Conservation (phyloP, 2,797 vertebrate species). For the Buceros bicornis region DNA sequence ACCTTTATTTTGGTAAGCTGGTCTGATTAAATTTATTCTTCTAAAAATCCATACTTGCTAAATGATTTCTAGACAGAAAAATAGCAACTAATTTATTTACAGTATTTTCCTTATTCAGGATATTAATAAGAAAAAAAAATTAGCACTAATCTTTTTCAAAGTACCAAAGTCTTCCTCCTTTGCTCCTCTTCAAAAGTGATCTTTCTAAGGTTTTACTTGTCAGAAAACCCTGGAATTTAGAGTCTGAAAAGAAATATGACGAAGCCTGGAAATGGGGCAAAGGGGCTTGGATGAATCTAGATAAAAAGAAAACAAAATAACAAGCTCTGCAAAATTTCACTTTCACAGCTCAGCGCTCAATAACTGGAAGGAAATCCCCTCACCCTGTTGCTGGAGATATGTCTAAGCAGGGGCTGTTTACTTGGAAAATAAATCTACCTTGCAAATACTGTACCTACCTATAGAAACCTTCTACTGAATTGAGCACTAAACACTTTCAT, state of each 20-base stretch:
- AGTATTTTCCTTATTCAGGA: neutral
- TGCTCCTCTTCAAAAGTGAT: neutral
- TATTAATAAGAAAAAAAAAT: neutral
- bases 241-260: neutral
- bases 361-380: constrained; percentile 39
- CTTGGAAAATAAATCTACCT: constrained; percentile 7
- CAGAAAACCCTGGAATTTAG: neutral
- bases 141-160: neutral
- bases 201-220: neutral
- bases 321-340: constrained; percentile 45
- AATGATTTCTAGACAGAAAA: neutral
- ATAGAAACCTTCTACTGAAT: neutral
- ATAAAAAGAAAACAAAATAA: neutral
- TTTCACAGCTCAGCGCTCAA: constrained; percentile 30
- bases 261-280: neutral
- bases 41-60: neutral
- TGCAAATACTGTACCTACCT: neutral
- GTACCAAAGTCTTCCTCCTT: neutral
- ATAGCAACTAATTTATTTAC: neutral
- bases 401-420: neutral
- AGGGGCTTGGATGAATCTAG: neutral
- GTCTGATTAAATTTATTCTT: neutral
- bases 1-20: neutral
- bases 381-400: neutral
- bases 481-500: neutral